Conservation (phyloP, 2,888 invertebrate species). For the Eupithecia tripunctaria region DNA sequence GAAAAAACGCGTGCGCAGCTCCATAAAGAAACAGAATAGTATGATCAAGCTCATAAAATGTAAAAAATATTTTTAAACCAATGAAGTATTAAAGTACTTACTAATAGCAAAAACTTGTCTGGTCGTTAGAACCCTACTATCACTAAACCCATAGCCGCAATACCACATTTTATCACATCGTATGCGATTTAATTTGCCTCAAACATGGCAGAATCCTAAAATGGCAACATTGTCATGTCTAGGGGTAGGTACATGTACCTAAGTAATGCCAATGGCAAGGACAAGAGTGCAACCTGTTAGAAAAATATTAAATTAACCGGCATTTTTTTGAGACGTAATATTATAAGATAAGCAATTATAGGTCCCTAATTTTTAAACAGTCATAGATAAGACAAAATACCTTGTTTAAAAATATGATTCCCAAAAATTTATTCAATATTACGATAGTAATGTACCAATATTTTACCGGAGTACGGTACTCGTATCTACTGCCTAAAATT, state of each 20-base stretch:
- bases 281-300: neutral
- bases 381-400: too few species aligned
- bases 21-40: neutral
- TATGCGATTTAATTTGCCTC: constrained; percentile 28
- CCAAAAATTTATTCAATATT: too few species aligned
- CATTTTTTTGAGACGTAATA: neutral
- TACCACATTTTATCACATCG: constrained; percentile 36
- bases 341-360: neutral
- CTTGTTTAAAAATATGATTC: too few species aligned
- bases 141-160: neutral
- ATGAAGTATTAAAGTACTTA: neutral
- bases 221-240: constrained; percentile 33
- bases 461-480: too few species aligned
- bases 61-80: too few species aligned
- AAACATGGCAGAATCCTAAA: constrained; percentile 31
- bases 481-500: neutral
- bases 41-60: neutral
- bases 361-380: too few species aligned
- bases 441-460: too few species aligned
- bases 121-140: neutral
- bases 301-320: neutral
- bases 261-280: constrained; percentile 13
- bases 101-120: neutral
- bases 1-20: too few species aligned
- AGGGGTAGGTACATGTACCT: neutral